Conservation (phyloP, 2,113 vertebrate genomes). For the Chauna torquata region DNA sequence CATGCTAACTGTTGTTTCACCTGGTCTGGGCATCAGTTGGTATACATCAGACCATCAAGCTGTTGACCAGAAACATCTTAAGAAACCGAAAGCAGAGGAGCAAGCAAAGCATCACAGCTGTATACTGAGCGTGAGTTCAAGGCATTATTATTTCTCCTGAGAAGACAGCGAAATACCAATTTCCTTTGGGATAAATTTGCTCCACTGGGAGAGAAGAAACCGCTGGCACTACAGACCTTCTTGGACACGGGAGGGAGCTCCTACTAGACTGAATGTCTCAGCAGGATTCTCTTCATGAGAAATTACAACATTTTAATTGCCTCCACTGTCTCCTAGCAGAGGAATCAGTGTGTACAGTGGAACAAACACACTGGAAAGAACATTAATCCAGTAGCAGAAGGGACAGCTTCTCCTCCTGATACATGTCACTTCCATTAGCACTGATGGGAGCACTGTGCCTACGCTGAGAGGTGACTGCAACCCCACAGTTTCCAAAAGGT, state of each 20-base stretch:
- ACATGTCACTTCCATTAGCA: neutral
- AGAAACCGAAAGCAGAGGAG: neutral
- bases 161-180: neutral
- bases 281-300: neutral
- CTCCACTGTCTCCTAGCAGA: neutral
- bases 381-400: neutral
- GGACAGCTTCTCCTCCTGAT: neutral
- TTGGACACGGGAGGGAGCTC: neutral
- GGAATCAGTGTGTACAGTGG: neutral
- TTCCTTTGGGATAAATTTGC: neutral
- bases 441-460: neutral
- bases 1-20: neutral
- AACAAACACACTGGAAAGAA: neutral
- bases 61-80: neutral
- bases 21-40: neutral
- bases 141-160: neutral
- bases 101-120: accelerated
- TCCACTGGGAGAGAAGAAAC: neutral
- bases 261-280: neutral
- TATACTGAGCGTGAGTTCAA: neutral
- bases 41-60: neutral
- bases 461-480: neutral
- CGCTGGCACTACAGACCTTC: neutral
- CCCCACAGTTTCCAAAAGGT: neutral
- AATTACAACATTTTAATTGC: neutral